Base-by-base conservation (phyloP, 37 sponge, comb jelly and placozoan genomes). In the Cladorhizidae sp. region DNA sequence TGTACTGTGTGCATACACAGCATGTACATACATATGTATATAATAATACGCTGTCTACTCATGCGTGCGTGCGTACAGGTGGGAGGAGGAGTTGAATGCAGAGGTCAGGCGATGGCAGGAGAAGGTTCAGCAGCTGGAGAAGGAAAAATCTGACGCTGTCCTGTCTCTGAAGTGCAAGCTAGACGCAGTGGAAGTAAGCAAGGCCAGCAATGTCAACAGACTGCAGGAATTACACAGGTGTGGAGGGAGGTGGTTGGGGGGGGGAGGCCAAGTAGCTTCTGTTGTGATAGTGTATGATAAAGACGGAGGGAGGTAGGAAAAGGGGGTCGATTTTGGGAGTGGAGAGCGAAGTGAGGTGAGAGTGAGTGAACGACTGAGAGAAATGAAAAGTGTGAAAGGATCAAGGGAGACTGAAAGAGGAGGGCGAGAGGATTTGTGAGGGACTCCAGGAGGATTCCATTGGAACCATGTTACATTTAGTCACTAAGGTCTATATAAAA, bases 211-310 rank as follows among this genome's bases (percentile, higher is more conserved):
- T 41, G 73, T 89, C 18, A 71, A 75, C 39, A 67, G 76, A 39
- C 67, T 89, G 37, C 49, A 82, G n/a, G 91, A 89, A 32, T 62
- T 49, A 3, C 90, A 90, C 72, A 69, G 68, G 94, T 76, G 39
- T 21, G 57, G 14, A 59, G 28, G 61, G n/a, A n/a, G 6, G 40
- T 36, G 36, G 40, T 8, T 9, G 49, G 49, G 49, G 9, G 49
- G 9, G 49, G 49, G 49, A 45, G 49, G 9, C 49, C 5, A 45
- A 9, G 9, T 45, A 45, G 9, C 9, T 5, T 12, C 49, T 45
- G 49, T 45, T 45, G 49, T 5, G 9, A 45, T 45, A 45, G 9
- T 45, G 49, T 45, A 45, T 45, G 49, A 9, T 45, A 9, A 12
- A 9, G 5, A 45, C 5, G 9, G 9, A 45, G 49, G 49, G 49